Evolutionary conservation across 2,797 vertebrate genomes (phyloP).

Genomic region (Manis pentadactyla): DNA sequence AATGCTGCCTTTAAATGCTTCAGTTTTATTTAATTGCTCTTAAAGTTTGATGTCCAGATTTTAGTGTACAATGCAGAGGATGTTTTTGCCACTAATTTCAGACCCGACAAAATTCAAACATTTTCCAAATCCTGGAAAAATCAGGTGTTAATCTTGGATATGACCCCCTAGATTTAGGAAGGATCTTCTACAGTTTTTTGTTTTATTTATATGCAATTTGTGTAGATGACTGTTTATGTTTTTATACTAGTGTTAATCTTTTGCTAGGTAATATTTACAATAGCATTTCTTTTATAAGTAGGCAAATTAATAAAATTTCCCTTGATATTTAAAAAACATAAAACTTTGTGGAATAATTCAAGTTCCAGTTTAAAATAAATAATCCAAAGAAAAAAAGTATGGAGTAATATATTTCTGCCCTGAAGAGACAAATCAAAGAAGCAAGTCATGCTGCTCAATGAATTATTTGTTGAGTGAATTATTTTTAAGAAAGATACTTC

Average conservation of each 20-base stretch:
- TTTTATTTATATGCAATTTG: not conserved
- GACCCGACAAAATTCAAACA: not conserved
- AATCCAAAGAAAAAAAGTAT: not conserved
- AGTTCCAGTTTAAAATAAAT: not conserved
- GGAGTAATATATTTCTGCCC: not conserved
- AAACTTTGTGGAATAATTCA: not conserved
- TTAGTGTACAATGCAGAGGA: not conserved
- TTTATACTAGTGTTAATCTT: not conserved
- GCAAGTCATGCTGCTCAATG: not conserved
- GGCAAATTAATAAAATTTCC: not conserved
- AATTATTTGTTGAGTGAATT: not conserved
- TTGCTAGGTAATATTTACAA: not conserved
- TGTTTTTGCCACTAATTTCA: not conserved
- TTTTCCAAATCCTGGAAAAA: not conserved
- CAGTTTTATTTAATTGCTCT: not conserved
- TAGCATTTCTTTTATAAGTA: not conserved
- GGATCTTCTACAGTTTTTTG: not conserved
- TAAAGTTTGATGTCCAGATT: not conserved
- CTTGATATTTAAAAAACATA: not conserved
- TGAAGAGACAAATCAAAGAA: not conserved
- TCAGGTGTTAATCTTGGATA: not conserved
- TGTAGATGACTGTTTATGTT: not conserved
- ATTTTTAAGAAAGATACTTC: not conserved
- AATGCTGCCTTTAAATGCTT: not conserved
- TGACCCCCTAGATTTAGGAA: not conserved